These are phyloP conservation scores for Hexactinellida sp. DNA, from an alignment of 37 sponge, comb jelly and placozoan species.

Conservation along the genomic window DNA sequence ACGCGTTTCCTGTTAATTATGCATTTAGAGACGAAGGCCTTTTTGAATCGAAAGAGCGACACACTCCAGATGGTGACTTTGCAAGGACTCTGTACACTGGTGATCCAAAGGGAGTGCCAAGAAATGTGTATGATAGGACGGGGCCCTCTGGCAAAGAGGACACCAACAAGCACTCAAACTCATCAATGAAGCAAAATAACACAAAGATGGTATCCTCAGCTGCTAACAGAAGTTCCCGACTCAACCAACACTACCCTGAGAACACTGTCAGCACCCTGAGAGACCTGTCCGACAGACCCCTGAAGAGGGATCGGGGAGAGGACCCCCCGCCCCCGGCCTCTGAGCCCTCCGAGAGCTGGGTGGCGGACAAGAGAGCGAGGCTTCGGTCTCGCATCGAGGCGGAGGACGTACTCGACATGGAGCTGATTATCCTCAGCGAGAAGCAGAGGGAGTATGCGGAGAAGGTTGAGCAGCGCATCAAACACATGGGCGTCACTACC, in stretches of 20 bases:
- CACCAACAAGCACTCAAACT: neutral
- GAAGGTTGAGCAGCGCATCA: constrained; percentile 20
- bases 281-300: neutral
- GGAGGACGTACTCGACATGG: neutral
- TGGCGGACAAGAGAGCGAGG: neutral
- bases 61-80: neutral
- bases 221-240: neutral
- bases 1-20: neutral
- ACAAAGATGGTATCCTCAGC: neutral
- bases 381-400: neutral
- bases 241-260: neutral
- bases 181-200: neutral
- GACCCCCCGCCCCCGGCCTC: neutral
- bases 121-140: neutral
- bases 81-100: neutral
- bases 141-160: neutral
- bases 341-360: neutral
- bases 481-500: constrained; percentile 20
- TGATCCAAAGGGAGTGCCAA: neutral
- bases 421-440: neutral
- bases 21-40: neutral
- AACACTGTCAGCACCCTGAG: neutral
- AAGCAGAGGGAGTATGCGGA: constrained; percentile 53
- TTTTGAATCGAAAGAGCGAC: neutral
- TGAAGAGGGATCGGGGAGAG: neutral